Evolutionary conservation across 2,888 invertebrate genomes (phyloP), one percentile per base, ranked within the genome.

Genomic region (Standfussiana lucernea): DNA sequence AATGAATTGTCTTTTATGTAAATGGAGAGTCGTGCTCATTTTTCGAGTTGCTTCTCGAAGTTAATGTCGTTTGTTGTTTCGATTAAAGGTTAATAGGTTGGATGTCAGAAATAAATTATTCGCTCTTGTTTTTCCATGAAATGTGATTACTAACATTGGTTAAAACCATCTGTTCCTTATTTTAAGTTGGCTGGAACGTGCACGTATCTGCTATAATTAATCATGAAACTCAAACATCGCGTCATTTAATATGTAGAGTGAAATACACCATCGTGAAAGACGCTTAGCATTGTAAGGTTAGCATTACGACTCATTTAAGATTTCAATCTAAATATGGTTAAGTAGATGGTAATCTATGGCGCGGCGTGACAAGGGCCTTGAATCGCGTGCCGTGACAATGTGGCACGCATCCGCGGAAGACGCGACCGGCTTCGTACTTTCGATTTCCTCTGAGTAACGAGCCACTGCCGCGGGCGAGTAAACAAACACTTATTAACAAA

Each of bases 371-470:
- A 79, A 87, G 83, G 86, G 84, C 84, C 75, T 84, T 79, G 83
- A 73, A 71, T 86, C 89, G 79, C 86, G 83, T 87, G 87, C 89
- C 89, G 85, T 89, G 90, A 86, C 88, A 82, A 89, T 87, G 86
- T 87, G 80, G 88, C 87, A 89, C 89, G 86, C 88, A 71, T 75
- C 85, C 75, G 80, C 90, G 91, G 91, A 91, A 92, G 92, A 92
- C 77, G 87, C 88, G 89, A 79, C 89, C 89, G 89, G 87, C 84
- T 88, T 91, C 83, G 84, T 89, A 92, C 94, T 94, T 94, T 94
- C 93, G 89, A 93, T 94, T 94, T 93, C 92, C 90, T 91, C 81
- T 81, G 80, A 78, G 84, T 85, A 89, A 88, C 88, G 65, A 85
- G 71, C 70, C 47, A 72, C 66, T 67, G 87, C 90, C 88, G 83